Percentiles rank a stretch among this genome's conserved stretches.
Conservation (phyloP, 2,888 invertebrate genomes). For the Apotomis capreana region DNA sequence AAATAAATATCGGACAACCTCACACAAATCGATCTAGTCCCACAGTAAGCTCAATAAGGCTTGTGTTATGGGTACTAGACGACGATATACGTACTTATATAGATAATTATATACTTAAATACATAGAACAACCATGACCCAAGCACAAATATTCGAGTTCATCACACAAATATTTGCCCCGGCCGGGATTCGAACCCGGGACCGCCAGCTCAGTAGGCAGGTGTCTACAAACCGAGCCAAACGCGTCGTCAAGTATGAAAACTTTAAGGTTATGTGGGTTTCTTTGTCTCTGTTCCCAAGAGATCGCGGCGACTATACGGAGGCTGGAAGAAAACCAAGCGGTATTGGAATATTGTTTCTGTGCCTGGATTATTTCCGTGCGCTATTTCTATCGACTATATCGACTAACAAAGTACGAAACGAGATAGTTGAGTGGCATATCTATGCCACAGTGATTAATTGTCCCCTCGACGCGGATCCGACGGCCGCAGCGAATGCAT, state of each 20-base stretch:
- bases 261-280: conserved; percentile 2
- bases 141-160: too few relatives aligned
- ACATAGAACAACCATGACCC: too few relatives aligned
- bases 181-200: too few relatives aligned
- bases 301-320: neutral
- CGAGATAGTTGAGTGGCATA: conserved; percentile 42
- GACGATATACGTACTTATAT: too few relatives aligned
- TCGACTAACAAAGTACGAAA: conserved; percentile 16
- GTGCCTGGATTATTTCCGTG: conserved; percentile 15
- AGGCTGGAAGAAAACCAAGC: neutral
- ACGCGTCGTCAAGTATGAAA: conserved; percentile 1
- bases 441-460: conserved; percentile 56
- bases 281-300: neutral
- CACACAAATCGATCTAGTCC: too few relatives aligned
- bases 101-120: too few relatives aligned
- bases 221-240: too few relatives aligned
- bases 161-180: too few relatives aligned
- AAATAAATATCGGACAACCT: too few relatives aligned
- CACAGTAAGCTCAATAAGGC: too few relatives aligned
- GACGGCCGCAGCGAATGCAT: conserved; percentile 43
- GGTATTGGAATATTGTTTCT: conserved; percentile 12
- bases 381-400: conserved; percentile 13
- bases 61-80: too few relatives aligned
- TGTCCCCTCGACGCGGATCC: conserved; percentile 45
- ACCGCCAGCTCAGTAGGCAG: too few relatives aligned